A percentile compares a stretch with the other conserved stretches of the same genome.
phyloP scores from a whole-genome alignment of 30 jellyfish, hydroid and myxozoan genomes.

The Pseudorhiza aurosa region DNA sequence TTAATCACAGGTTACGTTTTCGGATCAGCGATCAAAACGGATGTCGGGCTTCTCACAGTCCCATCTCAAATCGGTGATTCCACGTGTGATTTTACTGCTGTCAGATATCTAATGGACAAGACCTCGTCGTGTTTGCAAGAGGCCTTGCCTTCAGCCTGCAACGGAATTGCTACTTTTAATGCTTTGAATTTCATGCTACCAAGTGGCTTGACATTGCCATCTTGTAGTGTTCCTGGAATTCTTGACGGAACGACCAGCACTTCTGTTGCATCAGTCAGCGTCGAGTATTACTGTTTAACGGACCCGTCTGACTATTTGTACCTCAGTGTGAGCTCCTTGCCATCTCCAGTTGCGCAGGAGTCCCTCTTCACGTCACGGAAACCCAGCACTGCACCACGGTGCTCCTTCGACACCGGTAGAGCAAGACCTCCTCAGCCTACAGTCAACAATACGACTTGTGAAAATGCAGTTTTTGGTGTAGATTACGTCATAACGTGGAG shows the following conservation, averaged over 20 bases:
- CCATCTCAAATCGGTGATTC: constrained; percentile 25
- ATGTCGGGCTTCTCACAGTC: constrained; percentile 45
- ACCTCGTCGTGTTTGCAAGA: constrained; percentile 25
- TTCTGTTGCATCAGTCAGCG: constrained; percentile 23
- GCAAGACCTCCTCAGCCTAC: constrained; percentile 64
- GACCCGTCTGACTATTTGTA: constrained; percentile 5
- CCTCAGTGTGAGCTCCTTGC: background rate
- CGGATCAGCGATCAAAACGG: constrained; percentile 48
- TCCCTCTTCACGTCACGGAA: constrained; percentile 7
- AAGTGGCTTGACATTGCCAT: constrained; percentile 16
- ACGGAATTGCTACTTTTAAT: constrained; percentile 16
- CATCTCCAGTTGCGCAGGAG: background rate
- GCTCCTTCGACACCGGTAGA: constrained; percentile 45
- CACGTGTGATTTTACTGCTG: constrained; percentile 44
- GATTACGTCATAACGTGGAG: constrained; percentile 58
- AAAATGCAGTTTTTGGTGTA: constrained; percentile 69
- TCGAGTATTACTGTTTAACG: constrained; percentile 63
- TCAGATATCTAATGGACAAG: constrained; percentile 12
- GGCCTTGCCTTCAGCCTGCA: constrained; percentile 14
- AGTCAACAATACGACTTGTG: constrained; percentile 19
- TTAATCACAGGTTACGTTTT: constrained; percentile 50
- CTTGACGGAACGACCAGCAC: constrained; percentile 40
- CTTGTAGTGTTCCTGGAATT: constrained; percentile 59
- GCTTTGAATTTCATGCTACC: constrained; percentile 41
- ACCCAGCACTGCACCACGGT: constrained; percentile 10